A percentile compares a stretch with the other conserved stretches of the same genome.
phyloP scores from a whole-genome alignment of 2,888 invertebrate species.

The Eurois occulta region DNA sequence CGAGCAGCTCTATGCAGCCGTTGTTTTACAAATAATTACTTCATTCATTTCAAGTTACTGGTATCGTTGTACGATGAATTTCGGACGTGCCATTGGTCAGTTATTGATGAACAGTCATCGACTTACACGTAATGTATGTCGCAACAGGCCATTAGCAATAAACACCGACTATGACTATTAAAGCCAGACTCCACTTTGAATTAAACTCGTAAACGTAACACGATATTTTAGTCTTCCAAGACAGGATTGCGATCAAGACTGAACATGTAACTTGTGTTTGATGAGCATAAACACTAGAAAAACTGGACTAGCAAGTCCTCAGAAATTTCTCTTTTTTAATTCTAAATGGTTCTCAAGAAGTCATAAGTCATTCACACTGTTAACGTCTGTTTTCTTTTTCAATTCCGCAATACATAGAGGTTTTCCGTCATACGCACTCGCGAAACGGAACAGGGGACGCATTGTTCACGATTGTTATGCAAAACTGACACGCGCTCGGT shows the following conservation, averaged over 20 bases:
- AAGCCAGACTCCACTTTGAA: conserved; percentile 58
- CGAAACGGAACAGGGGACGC: conserved; percentile 72
- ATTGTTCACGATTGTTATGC: conserved; percentile 82
- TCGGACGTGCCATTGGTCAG: conserved; percentile 68
- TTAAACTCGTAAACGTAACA: conserved; percentile 38
- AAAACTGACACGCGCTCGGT: conserved; percentile 77
- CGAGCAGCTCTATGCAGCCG: conserved; percentile 39
- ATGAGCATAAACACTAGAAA: conserved; percentile 61
- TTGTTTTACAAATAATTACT: conserved; percentile 54
- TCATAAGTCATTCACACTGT: background rate
- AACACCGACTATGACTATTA: conserved; percentile 71
- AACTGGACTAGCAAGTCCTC: conserved; percentile 52
- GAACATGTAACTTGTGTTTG: conserved; percentile 64
- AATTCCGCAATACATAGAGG: conserved; percentile 61
- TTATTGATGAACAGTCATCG: conserved; percentile 69
- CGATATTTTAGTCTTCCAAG: conserved; percentile 32
- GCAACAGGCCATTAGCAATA: conserved; percentile 74
- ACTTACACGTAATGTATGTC: conserved; percentile 72
- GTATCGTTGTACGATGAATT: conserved; percentile 52
- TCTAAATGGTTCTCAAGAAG: background rate
- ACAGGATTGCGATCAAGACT: conserved; percentile 36
- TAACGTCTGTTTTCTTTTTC: conserved; percentile 44
- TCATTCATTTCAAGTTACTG: conserved; percentile 56
- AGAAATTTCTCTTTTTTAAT: conserved; percentile 44
- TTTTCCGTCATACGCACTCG: conserved; percentile 67